Base-by-base conservation (phyloP, 2,888 invertebrate species). In the Drosophila lacicola region DNA sequence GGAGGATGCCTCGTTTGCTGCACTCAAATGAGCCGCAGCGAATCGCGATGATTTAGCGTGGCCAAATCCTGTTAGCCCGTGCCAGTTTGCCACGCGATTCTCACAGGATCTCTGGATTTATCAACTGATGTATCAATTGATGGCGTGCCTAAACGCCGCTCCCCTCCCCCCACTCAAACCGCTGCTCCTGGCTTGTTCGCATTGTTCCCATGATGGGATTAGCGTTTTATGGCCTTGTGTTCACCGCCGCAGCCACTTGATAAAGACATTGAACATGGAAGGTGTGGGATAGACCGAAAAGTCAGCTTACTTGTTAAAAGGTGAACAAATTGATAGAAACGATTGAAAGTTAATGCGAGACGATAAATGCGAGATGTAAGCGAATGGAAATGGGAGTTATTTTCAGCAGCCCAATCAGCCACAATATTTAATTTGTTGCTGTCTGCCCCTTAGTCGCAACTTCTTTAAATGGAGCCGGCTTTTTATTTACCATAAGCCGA, bases 31-130 rank as follows among this genome's bases (percentile, higher is more conserved):
- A 91, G 91, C 80, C 91, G 72, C 82, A 71, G 54, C 91, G 81
- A 91, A 91, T 91, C 70, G 78, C 85, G 79, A 84, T 91, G 90
- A 90, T 90, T 87, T 86, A 86, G 90, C 91, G 80, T 91, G 74
- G 82, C 90, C 88, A 90, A 90, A 90, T 90, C 87, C 80, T 80
- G 85, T 90, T 90, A 89, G 90, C 77, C 78, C 76, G 77, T 87
- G 87, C 78, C 80, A 72, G 29, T 41, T 46, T 47, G 79, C 58
- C 83, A 82, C 71, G 67, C 66, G 80, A 88, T 83, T 90, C 90
- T 79, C 86, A 69, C 82, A 85, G 88, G 80, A 88, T 69, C 60
- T 70, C 58, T 68, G 61, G 56, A 67, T 42, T 60, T 83, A 72
- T 89, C 75, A 71, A 67, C 79, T 89, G 89, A 83, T 89, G 85